phyloP scores from a whole-genome alignment of 2,888 invertebrate species.

The Cenopis cana region DNA sequence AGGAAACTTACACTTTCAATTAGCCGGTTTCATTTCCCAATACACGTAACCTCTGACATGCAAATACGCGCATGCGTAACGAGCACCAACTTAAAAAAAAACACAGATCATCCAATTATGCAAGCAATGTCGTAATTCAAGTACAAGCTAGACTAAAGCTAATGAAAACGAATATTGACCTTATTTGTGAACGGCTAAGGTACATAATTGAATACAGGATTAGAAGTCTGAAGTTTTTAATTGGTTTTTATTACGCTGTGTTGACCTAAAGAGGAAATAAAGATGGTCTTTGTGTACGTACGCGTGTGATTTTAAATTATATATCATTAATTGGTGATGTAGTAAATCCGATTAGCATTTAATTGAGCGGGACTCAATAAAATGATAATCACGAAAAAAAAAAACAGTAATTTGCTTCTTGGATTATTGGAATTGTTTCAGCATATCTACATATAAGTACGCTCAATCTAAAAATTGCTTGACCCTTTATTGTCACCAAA shows the following conservation, averaged over 20 bases:
- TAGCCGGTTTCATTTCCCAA: not conserved
- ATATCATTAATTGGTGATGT: no score
- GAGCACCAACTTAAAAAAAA: slow-evolving; percentile 24
- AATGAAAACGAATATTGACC: not conserved
- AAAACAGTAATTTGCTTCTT: not conserved
- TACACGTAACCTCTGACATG: slow-evolving; percentile 41
- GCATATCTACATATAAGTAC: not conserved
- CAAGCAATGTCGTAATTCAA: slow-evolving; percentile 36
- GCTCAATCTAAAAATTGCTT: no score
- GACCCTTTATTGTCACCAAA: no score
- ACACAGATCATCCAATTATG: slow-evolving; percentile 35
- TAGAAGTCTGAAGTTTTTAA: not conserved
- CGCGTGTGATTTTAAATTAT: slow-evolving; percentile 8
- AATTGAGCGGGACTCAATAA: slow-evolving; percentile 8
- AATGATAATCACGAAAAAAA: not conserved
- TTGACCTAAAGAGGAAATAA: slow-evolving; percentile 28
- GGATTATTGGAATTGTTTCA: not conserved
- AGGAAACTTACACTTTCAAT: no score
- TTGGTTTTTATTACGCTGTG: slow-evolving; percentile 8
- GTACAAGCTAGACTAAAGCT: not conserved
- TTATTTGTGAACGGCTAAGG: not conserved
- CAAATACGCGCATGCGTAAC: slow-evolving; percentile 37
- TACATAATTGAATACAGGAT: not conserved
- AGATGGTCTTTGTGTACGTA: slow-evolving; percentile 5
- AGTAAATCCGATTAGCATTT: not conserved